Conservation (phyloP, 2,797 vertebrate genomes). For the Sorex maritimensis region DNA sequence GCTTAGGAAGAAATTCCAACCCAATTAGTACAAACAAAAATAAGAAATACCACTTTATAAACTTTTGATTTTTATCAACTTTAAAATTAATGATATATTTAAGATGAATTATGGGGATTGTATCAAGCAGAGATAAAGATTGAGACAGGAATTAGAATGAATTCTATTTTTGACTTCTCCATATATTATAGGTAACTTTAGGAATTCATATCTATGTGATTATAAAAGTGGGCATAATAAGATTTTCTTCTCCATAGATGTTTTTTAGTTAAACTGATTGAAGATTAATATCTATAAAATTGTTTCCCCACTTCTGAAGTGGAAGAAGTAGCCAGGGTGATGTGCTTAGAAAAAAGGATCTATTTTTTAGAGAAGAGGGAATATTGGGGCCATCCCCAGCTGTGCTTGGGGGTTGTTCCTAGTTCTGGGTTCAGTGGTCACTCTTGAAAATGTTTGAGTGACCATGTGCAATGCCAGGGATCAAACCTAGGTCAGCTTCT, state of each 20-base stretch:
- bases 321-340: too few relatives aligned
- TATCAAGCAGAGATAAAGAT: background rate
- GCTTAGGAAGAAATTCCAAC: too few relatives aligned
- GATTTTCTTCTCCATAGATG: slow-evolving; percentile 16
- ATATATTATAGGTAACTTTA: background rate
- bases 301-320: background rate
- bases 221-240: background rate
- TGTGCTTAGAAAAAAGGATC: background rate
- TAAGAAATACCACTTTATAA: background rate
- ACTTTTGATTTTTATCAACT: background rate
- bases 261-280: slow-evolving; percentile 3
- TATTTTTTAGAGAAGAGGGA: too few relatives aligned
- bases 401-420: too few relatives aligned
- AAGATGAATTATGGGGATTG: background rate
- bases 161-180: background rate
- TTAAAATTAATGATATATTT: background rate
- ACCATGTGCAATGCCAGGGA: too few relatives aligned
- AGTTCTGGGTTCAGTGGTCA: too few relatives aligned
- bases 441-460: too few relatives aligned
- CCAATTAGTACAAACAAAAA: too few relatives aligned
- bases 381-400: too few relatives aligned
- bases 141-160: background rate
- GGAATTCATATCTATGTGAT: background rate
- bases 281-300: background rate
- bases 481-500: too few relatives aligned